A percentile compares a stretch with the other conserved stretches of the same genome.
These are phyloP conservation scores for Hyperoplus lanceolatus DNA, from an alignment of 2,797 vertebrate species.

Conservation along the genomic window DNA sequence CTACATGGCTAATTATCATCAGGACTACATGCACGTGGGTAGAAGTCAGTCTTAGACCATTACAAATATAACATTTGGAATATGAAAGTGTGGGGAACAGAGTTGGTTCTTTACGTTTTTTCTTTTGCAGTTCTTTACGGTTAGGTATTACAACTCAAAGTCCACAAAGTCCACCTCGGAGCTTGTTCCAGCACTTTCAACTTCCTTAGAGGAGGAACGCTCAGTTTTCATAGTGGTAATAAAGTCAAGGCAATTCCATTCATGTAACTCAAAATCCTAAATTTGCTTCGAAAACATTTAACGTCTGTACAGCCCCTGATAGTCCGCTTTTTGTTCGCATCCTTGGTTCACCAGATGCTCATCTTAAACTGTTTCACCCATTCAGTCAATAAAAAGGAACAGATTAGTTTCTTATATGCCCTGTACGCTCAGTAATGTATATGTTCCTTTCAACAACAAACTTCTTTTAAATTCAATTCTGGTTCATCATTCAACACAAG, in stretches of 20 bases:
- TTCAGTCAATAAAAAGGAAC: background rate
- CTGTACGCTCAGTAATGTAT: background rate
- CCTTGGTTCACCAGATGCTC: too few species aligned
- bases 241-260: too few species aligned
- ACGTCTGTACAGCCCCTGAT: too few species aligned
- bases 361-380: background rate
- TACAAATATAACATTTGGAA: conserved; percentile 9
- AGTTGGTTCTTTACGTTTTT: background rate
- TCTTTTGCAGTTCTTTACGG: background rate
- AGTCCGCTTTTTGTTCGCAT: too few species aligned
- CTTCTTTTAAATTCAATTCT: background rate
- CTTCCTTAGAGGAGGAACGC: too few species aligned
- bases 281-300: too few species aligned
- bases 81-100: background rate
- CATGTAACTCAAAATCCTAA: too few species aligned
- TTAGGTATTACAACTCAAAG: background rate
- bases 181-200: background rate
- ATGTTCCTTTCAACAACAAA: background rate
- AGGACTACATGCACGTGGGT: conserved; percentile 20
- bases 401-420: background rate
- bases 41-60: conserved; percentile 5
- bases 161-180: background rate
- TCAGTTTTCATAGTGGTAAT: background rate
- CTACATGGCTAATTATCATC: conserved; percentile 31
- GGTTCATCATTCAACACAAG: conserved; percentile 1